Evolutionary conservation across 2,113 vertebrate species (phyloP), one percentile per base, ranked within the genome.

Genomic region (Dicerorhinus sumatrensis): DNA sequence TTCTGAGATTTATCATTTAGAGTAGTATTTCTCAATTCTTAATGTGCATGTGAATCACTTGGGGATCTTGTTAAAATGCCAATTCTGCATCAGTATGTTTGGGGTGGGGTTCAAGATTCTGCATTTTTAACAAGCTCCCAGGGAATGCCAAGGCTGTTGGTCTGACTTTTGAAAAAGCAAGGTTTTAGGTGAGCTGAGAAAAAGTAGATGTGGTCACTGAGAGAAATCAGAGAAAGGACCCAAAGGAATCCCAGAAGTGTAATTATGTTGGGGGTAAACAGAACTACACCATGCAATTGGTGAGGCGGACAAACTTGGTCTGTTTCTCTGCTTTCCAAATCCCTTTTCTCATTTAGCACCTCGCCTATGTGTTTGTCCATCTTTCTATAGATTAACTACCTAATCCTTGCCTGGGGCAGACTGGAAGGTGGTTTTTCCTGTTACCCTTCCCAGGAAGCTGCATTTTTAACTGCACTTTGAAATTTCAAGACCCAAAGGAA

Each of bases 141-240:
- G 39, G 75, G 27, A 23, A 86, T 33, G 5, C 33, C 14, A 33
- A 20, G 18, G 8, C 23, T 73, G n/a, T 17, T 36, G 0, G 2
- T 73, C 8, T 88, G 62, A 42, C 56, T 91, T 96, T 76, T 80
- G 39, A 94, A 60, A 95, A 85, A 90, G 16, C 33, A 65, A 89
- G 42, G 29, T 81, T 90, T 94, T 91, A 54, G 31, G 46, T 73
- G 42, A 82, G 36, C 77, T n/a, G 12, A 89, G 54, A 82, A 69
- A 31, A 91, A 89, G 33, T 70, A 18, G 21, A 13, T 63, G 7
- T 46, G 33, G 54, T 18, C n/a, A n/a, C 18, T 14, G 27, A 91
- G 81, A 72, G 58, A 76, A 62, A 92, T 21, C 36, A 70, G 29
- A 87, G 14, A 36, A 81, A 83, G 60, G 81, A 79, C 88, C 27